Evolutionary conservation across 2,888 invertebrate species (phyloP).

Genomic region (Pocota personata): DNA sequence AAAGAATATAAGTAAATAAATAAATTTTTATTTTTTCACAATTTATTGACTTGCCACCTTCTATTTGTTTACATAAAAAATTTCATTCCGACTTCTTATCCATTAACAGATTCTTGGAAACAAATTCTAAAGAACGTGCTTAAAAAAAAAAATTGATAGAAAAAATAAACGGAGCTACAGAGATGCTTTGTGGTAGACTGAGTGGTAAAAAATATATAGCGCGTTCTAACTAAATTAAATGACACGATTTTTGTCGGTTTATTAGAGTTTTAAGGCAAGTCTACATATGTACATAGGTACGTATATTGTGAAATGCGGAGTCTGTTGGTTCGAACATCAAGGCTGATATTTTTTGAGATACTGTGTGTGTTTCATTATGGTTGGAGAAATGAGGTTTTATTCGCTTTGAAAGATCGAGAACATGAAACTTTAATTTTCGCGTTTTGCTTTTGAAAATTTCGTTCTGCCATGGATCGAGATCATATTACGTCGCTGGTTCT

Average conservation of each 20-base stretch:
- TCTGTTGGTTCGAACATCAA: background rate
- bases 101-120: conserved; percentile 11
- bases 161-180: conserved; percentile 1
- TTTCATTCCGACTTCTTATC: conserved; percentile 21
- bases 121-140: background rate
- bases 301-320: background rate
- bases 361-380: background rate
- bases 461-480: too few relatives aligned
- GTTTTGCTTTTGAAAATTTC: too few relatives aligned
- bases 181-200: background rate
- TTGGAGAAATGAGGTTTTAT: too few relatives aligned
- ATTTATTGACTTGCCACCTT: conserved; percentile 17
- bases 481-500: too few relatives aligned
- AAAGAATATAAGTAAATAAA: conserved; percentile 29
- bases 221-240: background rate
- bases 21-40: background rate
- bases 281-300: too few relatives aligned
- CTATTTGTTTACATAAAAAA: conserved; percentile 39
- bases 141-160: background rate
- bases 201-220: background rate
- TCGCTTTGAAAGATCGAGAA: too few relatives aligned
- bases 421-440: too few relatives aligned
- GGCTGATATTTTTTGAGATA: background rate
- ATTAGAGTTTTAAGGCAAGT: background rate
- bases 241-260: background rate